Conservation (phyloP, 2,888 invertebrate species). For the Dysmachus trigonus region DNA sequence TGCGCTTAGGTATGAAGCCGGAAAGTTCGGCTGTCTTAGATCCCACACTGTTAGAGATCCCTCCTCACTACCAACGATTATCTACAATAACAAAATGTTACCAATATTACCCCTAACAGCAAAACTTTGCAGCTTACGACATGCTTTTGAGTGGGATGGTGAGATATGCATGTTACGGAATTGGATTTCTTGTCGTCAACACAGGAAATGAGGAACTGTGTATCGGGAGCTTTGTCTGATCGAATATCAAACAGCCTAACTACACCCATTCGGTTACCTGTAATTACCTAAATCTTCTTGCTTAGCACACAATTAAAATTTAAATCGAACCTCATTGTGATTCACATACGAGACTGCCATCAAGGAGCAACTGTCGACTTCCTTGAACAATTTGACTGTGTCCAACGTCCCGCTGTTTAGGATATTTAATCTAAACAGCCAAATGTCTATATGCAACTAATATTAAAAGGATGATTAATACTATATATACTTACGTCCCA, state of each 20-base stretch:
- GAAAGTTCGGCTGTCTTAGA: conserved; percentile 82
- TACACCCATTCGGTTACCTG: conserved; percentile 87
- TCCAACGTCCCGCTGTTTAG: conserved; percentile 66
- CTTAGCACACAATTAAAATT: background rate
- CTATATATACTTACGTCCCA: conserved; percentile 69
- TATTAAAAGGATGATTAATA: too few species aligned
- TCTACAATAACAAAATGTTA: conserved; percentile 48
- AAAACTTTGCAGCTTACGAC: conserved; percentile 66
- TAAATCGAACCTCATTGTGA: conserved; percentile 66
- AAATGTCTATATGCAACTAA: background rate
- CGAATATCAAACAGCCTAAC: conserved; percentile 91
- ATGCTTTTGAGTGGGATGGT: conserved; percentile 89
- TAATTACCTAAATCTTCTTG: conserved; percentile 70
- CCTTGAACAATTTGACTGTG: conserved; percentile 66
- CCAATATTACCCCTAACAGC: background rate
- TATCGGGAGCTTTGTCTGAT: conserved; percentile 70
- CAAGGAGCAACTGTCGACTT: conserved; percentile 84
- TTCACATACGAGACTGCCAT: conserved; percentile 80
- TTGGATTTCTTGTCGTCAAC: conserved; percentile 69
- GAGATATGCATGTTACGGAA: conserved; percentile 78
- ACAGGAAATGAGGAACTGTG: conserved; percentile 78
- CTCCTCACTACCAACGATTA: conserved; percentile 85
- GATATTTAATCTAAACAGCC: conserved; percentile 64
- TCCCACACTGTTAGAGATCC: conserved; percentile 92
- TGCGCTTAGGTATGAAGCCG: conserved; percentile 82